Percentiles rank a stretch among this genome's conserved stretches.
Evolutionary conservation across 2,888 invertebrate species (phyloP).

Genomic region (Lepidochrysops patricia): DNA sequence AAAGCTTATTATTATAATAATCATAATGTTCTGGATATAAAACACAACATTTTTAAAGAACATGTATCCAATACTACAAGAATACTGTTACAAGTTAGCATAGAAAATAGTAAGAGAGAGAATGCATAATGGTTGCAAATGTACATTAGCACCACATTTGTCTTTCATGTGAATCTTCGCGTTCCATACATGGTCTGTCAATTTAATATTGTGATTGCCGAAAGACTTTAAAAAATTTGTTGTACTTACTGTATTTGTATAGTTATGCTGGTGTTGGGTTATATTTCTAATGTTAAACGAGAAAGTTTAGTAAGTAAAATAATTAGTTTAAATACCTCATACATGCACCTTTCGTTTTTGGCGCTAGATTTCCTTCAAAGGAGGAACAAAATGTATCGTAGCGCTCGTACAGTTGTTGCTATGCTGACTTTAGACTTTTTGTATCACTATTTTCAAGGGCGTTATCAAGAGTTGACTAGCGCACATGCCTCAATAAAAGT

Average conservation of each 20-base stretch:
- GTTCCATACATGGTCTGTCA: no score
- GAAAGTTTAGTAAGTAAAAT: neutral
- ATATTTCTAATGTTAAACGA: neutral
- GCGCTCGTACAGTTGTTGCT: slow-evolving; percentile 63
- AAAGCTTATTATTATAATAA: no score
- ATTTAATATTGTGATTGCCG: neutral
- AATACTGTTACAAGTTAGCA: no score
- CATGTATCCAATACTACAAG: no score
- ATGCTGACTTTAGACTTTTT: slow-evolving; percentile 66
- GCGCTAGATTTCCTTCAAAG: slow-evolving; percentile 40
- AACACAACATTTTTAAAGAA: no score
- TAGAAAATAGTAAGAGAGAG: neutral
- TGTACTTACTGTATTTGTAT: slow-evolving; percentile 14
- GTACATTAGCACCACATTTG: neutral
- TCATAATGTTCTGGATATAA: no score
- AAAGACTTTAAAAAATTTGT: slow-evolving; percentile 6
- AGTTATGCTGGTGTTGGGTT: no score
- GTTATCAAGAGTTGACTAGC: slow-evolving; percentile 41
- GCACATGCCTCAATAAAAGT: slow-evolving; percentile 23
- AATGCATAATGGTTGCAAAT: neutral
- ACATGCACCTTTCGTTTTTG: slow-evolving; percentile 44
- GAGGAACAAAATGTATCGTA: slow-evolving; percentile 46
- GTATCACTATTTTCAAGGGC: slow-evolving; percentile 66
- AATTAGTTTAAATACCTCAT: slow-evolving; percentile 44
- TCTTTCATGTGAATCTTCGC: slow-evolving; percentile 12